These are phyloP conservation scores for Penaeus vannamei DNA, from an alignment of 1,140 invertebrate genomes.

Conservation along the genomic window DNA sequence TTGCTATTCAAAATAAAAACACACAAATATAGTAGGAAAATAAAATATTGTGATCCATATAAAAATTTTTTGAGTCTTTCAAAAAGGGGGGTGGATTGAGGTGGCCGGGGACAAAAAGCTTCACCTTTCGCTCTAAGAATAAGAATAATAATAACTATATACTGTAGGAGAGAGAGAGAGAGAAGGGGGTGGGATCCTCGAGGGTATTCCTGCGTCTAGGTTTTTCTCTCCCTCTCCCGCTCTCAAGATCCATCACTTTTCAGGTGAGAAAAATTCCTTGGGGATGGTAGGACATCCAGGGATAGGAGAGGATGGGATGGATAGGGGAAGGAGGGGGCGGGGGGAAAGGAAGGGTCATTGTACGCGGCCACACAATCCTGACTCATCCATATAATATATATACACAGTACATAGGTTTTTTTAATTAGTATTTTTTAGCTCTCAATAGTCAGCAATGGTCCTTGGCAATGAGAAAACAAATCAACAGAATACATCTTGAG, in stretches of 20 bases:
- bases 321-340: not conserved
- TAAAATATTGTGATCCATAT: constrained; percentile 58
- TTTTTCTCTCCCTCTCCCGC: too few relatives aligned
- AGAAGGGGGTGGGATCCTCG: too few relatives aligned
- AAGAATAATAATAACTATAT: too few relatives aligned
- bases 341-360: constrained; percentile 22
- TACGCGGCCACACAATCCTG: constrained; percentile 35
- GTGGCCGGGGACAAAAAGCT: not conserved
- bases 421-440: constrained; percentile 21
- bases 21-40: constrained; percentile 62
- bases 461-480: not conserved
- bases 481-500: not conserved
- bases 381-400: constrained; percentile 44
- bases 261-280: too few relatives aligned
- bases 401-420: constrained; percentile 40
- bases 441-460: constrained; percentile 30
- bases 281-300: constrained; percentile 27
- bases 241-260: too few relatives aligned
- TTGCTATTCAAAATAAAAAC: constrained; percentile 65
- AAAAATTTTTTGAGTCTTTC: constrained; percentile 43
- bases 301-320: not conserved
- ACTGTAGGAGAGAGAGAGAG: too few relatives aligned
- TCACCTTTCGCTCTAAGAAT: not conserved
- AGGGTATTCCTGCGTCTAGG: too few relatives aligned
- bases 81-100: constrained; percentile 6